Evolutionary conservation across 2,888 invertebrate species (phyloP).

Genomic region (Amphipoea lucens): DNA sequence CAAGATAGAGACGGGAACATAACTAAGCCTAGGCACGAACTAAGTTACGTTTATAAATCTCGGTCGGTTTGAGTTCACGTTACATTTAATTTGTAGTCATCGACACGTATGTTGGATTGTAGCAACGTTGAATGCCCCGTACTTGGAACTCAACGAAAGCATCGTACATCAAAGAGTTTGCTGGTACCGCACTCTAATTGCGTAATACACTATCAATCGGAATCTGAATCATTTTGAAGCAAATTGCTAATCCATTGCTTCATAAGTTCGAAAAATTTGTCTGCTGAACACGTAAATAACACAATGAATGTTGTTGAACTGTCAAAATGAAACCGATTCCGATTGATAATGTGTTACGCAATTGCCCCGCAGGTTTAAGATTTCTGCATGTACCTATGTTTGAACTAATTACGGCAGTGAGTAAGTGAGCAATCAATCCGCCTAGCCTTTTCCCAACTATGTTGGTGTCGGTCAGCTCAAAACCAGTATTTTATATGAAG

Average conservation of each 20-base stretch:
- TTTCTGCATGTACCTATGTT: not conserved
- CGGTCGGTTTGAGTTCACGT: not conserved
- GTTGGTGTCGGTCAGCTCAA: not conserved
- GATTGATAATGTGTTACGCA: not conserved
- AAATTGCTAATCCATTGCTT: too few relatives aligned
- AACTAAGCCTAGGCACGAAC: not conserved
- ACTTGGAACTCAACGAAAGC: not conserved
- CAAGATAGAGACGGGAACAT: not conserved
- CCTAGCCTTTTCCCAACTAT: not conserved
- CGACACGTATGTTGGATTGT: too few relatives aligned
- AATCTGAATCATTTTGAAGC: too few relatives aligned
- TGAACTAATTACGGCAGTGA: not conserved
- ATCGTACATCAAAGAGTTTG: not conserved
- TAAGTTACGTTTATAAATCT: not conserved
- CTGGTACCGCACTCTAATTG: too few relatives aligned
- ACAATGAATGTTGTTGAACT: too few relatives aligned
- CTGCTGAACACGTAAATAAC: too few relatives aligned
- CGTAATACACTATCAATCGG: too few relatives aligned
- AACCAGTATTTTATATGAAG: too few relatives aligned
- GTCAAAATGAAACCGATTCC: too few relatives aligned
- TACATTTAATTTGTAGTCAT: not conserved
- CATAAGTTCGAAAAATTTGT: too few relatives aligned
- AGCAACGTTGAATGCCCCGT: not conserved
- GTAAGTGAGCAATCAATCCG: not conserved
- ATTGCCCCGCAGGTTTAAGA: not conserved